Evolutionary conservation across 2,113 vertebrate species (phyloP).

Genomic region (Neogobius melanostomus): DNA sequence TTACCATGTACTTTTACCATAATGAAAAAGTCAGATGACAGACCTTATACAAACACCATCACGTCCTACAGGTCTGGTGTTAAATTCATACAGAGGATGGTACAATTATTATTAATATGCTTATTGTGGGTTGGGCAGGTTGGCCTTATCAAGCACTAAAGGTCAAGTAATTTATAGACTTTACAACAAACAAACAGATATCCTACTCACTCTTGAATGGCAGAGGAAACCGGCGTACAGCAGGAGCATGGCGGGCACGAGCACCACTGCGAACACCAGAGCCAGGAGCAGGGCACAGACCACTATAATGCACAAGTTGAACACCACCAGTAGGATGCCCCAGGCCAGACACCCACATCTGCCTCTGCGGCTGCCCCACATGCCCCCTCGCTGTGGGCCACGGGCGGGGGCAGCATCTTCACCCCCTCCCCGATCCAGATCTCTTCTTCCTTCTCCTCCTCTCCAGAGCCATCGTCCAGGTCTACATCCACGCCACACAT

Average conservation of each 20-base stretch:
- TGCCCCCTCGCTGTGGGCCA: constrained; percentile 64
- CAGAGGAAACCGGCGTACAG: constrained; percentile 86
- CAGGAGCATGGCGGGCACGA: constrained; percentile 82
- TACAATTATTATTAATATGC: too few species aligned
- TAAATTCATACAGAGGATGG: too few species aligned
- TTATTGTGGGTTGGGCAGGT: too few species aligned
- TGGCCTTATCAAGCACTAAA: too few species aligned
- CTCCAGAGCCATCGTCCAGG: constrained; percentile 65
- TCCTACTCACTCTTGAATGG: constrained; percentile 82
- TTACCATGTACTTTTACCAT: not conserved
- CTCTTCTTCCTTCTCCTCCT: constrained; percentile 76
- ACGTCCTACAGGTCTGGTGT: too few species aligned
- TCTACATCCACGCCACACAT: constrained; percentile 76
- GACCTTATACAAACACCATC: not conserved
- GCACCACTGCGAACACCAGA: constrained; percentile 74
- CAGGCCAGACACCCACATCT: constrained; percentile 82
- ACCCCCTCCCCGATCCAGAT: constrained; percentile 68
- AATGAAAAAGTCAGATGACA: not conserved
- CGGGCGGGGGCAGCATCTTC: constrained; percentile 77
- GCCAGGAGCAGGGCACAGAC: constrained; percentile 75
- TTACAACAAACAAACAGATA: not conserved
- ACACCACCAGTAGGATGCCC: constrained; percentile 76
- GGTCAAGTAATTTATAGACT: not conserved
- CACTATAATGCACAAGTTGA: constrained; percentile 77
- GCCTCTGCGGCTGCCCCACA: constrained; percentile 76